Conservation (phyloP, 2,888 invertebrate genomes). For the Pandemis corylana region DNA sequence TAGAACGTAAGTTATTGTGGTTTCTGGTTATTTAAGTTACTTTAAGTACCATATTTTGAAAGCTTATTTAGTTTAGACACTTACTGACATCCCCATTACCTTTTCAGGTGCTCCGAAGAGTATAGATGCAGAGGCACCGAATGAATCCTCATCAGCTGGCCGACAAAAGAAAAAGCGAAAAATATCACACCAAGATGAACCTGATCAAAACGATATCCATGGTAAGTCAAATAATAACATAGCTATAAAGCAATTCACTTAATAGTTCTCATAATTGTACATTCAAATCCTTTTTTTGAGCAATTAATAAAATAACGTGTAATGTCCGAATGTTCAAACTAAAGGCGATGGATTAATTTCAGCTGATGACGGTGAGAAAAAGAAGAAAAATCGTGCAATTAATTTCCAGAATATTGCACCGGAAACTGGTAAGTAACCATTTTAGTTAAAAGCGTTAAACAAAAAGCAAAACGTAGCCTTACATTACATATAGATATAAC, state of each 20-base stretch:
- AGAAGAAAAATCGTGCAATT: slow-evolving; percentile 30
- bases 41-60: background rate
- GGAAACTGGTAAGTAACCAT: slow-evolving; percentile 17
- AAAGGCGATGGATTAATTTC: slow-evolving; percentile 39
- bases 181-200: slow-evolving; percentile 50
- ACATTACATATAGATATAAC: too few relatives aligned
- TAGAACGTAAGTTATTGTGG: slow-evolving; percentile 42
- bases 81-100: background rate
- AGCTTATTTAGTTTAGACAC: background rate
- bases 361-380: slow-evolving; percentile 48
- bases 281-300: too few relatives aligned
- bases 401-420: slow-evolving; percentile 12
- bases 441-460: background rate
- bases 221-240: slow-evolving; percentile 37
- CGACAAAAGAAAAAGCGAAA: slow-evolving; percentile 56
- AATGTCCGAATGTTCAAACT: background rate
- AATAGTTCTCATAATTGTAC: too few relatives aligned
- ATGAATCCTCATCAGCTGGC: slow-evolving; percentile 23
- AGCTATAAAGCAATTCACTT: too few relatives aligned
- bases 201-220: slow-evolving; percentile 34
- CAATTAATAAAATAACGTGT: background rate
- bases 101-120: slow-evolving; percentile 26
- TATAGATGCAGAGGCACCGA: background rate
- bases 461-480: too few relatives aligned
- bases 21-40: background rate